Evolutionary conservation across 2,113 vertebrate genomes (phyloP), one percentile per base, ranked within the genome.

Genomic region (Origma solitaria): DNA sequence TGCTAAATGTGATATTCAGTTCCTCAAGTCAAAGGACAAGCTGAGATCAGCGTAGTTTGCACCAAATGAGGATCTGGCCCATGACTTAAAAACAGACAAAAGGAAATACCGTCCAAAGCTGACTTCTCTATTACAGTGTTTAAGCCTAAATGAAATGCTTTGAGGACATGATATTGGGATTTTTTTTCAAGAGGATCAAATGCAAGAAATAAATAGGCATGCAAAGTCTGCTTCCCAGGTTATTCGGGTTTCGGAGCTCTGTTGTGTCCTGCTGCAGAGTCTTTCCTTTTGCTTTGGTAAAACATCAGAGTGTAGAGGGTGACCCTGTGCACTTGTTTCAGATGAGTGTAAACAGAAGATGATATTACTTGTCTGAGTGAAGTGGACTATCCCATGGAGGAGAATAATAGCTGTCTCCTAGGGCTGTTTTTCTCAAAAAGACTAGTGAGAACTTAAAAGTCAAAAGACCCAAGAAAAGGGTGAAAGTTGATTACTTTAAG

Each of bases 401-500:
- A 95, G 97, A 98, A 98, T 97, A 98, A 98, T 97, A 97, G 97
- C 96, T 96, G 97, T 97, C 97, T 97, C 97, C 95, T 94, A 94
- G 96, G 96, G 97, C 94, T 98, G 88, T 96, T 96, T 94, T 98
- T 97, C 95, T 97, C 96, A 90, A 96, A 98, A 97, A 97, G 96
- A 91, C 89, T 81, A 96, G 96, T 38, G 94, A 97, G 91, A 96
- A 97, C 95, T 98, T 97, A 95, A 97, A 98, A 98, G 95, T 96
- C 68, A 9, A 97, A 96, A 96, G 96, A 96, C 94, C 81, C 93
- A 94, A 97, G 96, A 97, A 95, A 80, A 96, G 91, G 86, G 97
- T 96, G 96, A 98, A 97, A 97, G 97, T 97, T 97, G 97, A 98
- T 98, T 98, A 97, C 97, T 97, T 98, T 98, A 96, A 97, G 97